Percentiles rank a stretch among this genome's conserved stretches.
phyloP scores from a whole-genome alignment of 2,797 vertebrate species.

The Denticeps clupeoides region DNA sequence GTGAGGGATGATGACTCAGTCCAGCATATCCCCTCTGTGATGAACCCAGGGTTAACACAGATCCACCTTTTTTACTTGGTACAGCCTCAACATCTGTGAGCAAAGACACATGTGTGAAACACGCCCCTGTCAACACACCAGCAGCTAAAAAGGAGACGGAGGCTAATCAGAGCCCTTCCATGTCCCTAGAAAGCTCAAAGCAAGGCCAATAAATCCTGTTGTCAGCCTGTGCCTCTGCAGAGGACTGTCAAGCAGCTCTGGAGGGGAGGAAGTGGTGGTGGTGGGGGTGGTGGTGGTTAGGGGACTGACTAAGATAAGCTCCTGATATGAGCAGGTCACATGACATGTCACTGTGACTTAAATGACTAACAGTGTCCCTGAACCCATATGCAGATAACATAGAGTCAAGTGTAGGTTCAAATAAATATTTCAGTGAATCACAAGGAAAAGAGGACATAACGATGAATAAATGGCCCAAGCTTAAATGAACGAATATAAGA shows the following conservation, averaged over 20 bases:
- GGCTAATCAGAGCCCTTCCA: slow-evolving; percentile 20
- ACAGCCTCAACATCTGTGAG: no score
- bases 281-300: background rate
- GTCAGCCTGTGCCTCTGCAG: slow-evolving; percentile 24
- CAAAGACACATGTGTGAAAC: no score
- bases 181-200: slow-evolving; percentile 29
- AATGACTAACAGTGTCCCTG: no score
- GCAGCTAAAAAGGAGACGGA: slow-evolving; percentile 3
- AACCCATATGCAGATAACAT: no score
- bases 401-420: no score
- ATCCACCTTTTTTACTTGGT: background rate
- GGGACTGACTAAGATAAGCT: slow-evolving; percentile 25
- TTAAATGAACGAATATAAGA: no score
- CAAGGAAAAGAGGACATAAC: no score
- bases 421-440: no score
- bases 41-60: slow-evolving; percentile 3
- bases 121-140: no score
- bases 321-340: slow-evolving; percentile 25
- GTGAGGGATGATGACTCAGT: background rate
- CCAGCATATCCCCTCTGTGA: slow-evolving; percentile 1
- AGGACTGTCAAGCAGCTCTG: slow-evolving; percentile 22
- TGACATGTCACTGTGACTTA: slow-evolving; percentile 15
- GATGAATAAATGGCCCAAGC: no score
- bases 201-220: slow-evolving; percentile 36
- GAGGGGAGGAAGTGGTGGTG: slow-evolving; percentile 1